Evolutionary conservation across 2,797 vertebrate genomes (phyloP).

Genomic region (Pygocentrus nattereri): DNA sequence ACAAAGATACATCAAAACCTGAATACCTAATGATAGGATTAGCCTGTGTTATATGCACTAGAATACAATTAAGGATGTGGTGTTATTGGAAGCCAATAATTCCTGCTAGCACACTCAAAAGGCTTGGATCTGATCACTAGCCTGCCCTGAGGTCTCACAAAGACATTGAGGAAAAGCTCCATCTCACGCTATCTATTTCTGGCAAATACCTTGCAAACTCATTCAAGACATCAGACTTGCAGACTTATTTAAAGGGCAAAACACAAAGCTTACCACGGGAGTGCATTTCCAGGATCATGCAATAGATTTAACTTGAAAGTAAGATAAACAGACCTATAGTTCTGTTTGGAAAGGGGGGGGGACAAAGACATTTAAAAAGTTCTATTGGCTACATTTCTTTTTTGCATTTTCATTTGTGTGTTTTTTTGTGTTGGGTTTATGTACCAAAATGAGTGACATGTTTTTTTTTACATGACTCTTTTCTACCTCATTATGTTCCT

Average conservation of each 20-base stretch:
- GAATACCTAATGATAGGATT: neutral
- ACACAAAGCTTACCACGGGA: neutral
- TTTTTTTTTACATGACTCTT: too few relatives aligned
- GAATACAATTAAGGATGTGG: neutral
- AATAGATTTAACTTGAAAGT: neutral
- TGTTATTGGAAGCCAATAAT: constrained; percentile 38
- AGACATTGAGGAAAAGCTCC: constrained; percentile 29
- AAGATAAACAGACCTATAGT: neutral
- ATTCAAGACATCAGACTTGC: neutral
- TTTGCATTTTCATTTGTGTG: too few relatives aligned
- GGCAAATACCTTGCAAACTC: neutral
- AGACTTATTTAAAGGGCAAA: neutral
- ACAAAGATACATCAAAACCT: neutral
- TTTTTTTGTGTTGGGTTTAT: too few relatives aligned
- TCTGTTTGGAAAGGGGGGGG: neutral
- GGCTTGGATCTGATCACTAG: constrained; percentile 27
- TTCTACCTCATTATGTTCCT: too few relatives aligned
- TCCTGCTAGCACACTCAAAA: neutral
- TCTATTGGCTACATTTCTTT: too few relatives aligned
- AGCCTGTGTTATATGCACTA: neutral
- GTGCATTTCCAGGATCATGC: neutral
- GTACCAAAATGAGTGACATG: too few relatives aligned
- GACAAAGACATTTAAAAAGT: neutral
- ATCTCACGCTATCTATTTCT: constrained; percentile 49
- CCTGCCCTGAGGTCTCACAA: constrained; percentile 58